These are phyloP conservation scores for Zosterops borbonicus DNA, from an alignment of 2,113 vertebrate genomes.

Conservation along the genomic window DNA sequence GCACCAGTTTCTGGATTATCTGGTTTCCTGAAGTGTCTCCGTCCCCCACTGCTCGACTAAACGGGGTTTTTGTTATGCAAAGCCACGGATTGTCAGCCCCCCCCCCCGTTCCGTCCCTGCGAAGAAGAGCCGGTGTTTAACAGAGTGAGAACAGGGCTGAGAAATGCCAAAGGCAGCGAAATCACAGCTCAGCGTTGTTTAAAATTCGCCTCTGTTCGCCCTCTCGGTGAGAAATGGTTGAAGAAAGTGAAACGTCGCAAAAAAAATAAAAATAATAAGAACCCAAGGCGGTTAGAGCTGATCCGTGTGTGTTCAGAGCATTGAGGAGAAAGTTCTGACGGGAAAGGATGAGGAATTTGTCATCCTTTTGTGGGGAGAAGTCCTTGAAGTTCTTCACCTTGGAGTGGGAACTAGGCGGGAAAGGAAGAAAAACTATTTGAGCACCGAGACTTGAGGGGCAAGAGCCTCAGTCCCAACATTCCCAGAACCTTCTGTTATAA, in stretches of 20 bases:
- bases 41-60: background rate
- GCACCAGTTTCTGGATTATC: conserved; percentile 24
- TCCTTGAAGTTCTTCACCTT: background rate
- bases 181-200: background rate
- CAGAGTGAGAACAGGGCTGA: background rate
- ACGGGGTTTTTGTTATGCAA: background rate
- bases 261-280: background rate
- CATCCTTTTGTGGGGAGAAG: background rate
- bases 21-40: conserved; percentile 12
- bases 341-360: background rate
- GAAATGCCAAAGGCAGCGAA: background rate
- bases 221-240: background rate
- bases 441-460: background rate
- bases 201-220: background rate
- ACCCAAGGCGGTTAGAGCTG: background rate
- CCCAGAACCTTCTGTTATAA: background rate
- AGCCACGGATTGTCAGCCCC: background rate
- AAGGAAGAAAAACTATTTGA: background rate
- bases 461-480: background rate
- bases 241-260: background rate
- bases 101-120: background rate
- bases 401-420: background rate
- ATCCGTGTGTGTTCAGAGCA: background rate
- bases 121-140: background rate
- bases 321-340: background rate